phyloP scores from a whole-genome alignment of 35 echinoderm and acorn worm species.

The Hemicentrotus pulcherrimus region DNA sequence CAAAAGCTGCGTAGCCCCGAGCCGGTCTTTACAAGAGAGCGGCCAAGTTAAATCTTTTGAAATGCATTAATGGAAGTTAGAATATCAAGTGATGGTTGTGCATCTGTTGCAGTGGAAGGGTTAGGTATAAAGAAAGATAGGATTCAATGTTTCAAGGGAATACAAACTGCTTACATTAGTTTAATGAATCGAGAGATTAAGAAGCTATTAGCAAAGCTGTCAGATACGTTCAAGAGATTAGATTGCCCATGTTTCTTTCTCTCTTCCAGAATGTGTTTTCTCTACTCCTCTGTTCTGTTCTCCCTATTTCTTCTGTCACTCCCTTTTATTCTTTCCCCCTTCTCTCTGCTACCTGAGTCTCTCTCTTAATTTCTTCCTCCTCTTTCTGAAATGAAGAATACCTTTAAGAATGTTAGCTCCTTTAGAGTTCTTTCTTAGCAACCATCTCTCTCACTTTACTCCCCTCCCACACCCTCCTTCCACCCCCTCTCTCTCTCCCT shows the following conservation, averaged over 20 bases:
- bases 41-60: neutral
- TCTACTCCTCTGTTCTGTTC: neutral
- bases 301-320: neutral
- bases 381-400: no score
- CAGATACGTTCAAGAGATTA: neutral
- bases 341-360: neutral
- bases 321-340: neutral
- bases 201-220: neutral
- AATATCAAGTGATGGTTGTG: neutral
- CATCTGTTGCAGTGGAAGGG: neutral
- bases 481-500: no score
- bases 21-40: neutral
- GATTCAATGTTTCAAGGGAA: neutral
- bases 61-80: conserved; percentile 4
- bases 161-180: neutral
- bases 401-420: no score
- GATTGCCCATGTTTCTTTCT: neutral
- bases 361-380: neutral
- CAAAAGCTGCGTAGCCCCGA: neutral
- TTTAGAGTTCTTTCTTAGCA: no score
- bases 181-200: neutral
- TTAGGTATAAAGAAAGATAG: neutral
- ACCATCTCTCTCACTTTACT: no score
- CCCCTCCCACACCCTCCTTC: no score
- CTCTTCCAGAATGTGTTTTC: no score